Conservation (phyloP, 2,797 vertebrate species). For the Neostethus bicornis region DNA sequence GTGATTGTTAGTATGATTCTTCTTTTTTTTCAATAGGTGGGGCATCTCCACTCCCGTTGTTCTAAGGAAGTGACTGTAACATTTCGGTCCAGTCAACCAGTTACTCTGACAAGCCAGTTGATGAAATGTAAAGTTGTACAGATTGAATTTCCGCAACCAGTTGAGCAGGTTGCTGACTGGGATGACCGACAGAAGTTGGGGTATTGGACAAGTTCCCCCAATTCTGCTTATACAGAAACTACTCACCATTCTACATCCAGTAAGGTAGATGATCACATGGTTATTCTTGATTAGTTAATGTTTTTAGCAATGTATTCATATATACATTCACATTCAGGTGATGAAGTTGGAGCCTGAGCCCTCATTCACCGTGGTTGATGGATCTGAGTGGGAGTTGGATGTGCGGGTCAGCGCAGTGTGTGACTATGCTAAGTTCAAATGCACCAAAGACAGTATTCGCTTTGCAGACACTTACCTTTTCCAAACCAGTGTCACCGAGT, state of each 20-base stretch:
- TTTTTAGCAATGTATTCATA: background rate
- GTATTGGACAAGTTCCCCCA: conserved; percentile 79
- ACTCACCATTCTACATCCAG: conserved; percentile 60
- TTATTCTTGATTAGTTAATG: background rate
- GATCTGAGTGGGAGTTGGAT: conserved; percentile 76
- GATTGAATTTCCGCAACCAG: conserved; percentile 79
- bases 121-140: conserved; percentile 81
- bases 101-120: conserved; percentile 66
- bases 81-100: conserved; percentile 77
- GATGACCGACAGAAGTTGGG: conserved; percentile 77
- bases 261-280: conserved; percentile 72
- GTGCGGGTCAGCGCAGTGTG: conserved; percentile 81
- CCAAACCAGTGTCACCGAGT: conserved; percentile 84
- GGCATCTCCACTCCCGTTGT: conserved; percentile 89
- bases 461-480: conserved; percentile 88
- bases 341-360: conserved; percentile 82
- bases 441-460: conserved; percentile 58
- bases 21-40: conserved; percentile 69
- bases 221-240: background rate
- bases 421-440: conserved; percentile 78
- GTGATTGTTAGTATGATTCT: background rate
- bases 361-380: conserved; percentile 74
- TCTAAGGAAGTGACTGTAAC: conserved; percentile 84
- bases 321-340: conserved; percentile 74
- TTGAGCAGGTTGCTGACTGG: conserved; percentile 87